Percentiles rank a stretch among this genome's conserved stretches.
phyloP scores from a whole-genome alignment of 2,797 vertebrate genomes.

The Serranus cabrilla region DNA sequence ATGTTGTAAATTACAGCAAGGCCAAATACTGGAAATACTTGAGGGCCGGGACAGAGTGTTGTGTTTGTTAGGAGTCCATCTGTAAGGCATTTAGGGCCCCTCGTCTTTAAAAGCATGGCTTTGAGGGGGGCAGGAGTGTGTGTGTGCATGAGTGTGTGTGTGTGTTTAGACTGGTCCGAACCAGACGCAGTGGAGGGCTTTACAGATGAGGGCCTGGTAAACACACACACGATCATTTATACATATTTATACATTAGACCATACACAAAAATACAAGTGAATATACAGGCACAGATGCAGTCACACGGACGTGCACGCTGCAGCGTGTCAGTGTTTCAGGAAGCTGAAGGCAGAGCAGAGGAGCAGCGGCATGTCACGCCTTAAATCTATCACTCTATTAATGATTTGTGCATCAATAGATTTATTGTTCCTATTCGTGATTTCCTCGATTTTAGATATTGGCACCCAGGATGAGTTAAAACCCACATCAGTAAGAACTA shows the following conservation, averaged over 20 bases:
- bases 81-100: constrained; percentile 83
- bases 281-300: constrained; percentile 37
- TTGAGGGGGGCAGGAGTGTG: constrained; percentile 60
- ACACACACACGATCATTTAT: constrained; percentile 57
- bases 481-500: constrained; percentile 42
- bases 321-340: constrained; percentile 5
- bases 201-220: constrained; percentile 58
- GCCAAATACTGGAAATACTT: constrained; percentile 84
- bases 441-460: constrained; percentile 13
- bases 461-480: constrained; percentile 12
- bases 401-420: constrained; percentile 22
- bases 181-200: constrained; percentile 54
- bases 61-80: constrained; percentile 85
- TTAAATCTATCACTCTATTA: constrained; percentile 21
- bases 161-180: constrained; percentile 72
- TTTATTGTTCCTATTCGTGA: constrained; percentile 12
- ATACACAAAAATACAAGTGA: constrained; percentile 59
- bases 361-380: constrained; percentile 10
- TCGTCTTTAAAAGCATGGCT: constrained; percentile 71
- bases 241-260: constrained; percentile 58
- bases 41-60: constrained; percentile 74
- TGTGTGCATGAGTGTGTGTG: constrained; percentile 41
- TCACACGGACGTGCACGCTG: constrained; percentile 12
- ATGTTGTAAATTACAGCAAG: constrained; percentile 83
- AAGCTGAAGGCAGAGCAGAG: constrained; percentile 14